These are phyloP conservation scores for Cryptotis parvus DNA, from an alignment of 2,113 vertebrate species.

Conservation along the genomic window DNA sequence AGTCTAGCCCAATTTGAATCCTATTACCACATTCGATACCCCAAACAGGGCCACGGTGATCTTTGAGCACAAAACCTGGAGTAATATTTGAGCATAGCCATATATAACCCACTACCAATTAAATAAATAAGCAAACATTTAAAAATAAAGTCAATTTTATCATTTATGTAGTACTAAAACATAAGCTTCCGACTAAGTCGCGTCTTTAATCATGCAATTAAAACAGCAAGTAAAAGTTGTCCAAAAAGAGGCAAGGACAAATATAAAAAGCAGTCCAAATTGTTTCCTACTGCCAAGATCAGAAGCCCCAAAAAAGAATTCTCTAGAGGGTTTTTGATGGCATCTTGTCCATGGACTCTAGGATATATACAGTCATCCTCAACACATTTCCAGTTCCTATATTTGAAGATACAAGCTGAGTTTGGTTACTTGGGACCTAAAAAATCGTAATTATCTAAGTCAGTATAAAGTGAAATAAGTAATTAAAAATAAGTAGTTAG, in stretches of 20 bases:
- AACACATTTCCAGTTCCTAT: neutral
- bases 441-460: neutral
- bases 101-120: no score
- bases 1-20: no score
- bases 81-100: no score
- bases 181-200: no score
- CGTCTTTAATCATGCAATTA: neutral
- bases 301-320: no score
- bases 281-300: neutral
- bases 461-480: neutral
- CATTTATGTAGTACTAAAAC: no score
- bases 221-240: neutral
- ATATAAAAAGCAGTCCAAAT: neutral
- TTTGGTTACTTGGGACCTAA: neutral
- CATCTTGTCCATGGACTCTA: neutral
- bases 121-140: no score
- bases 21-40: no score
- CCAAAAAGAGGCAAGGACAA: neutral
- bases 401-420: neutral
- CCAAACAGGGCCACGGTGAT: no score
- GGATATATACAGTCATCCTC: neutral
- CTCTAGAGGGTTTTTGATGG: neutral
- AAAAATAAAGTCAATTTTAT: no score
- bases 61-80: no score
- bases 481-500: no score